A percentile compares a stretch with the other conserved stretches of the same genome.
Evolutionary conservation across 2,113 vertebrate species (phyloP).

Genomic region (Martes martes): DNA sequence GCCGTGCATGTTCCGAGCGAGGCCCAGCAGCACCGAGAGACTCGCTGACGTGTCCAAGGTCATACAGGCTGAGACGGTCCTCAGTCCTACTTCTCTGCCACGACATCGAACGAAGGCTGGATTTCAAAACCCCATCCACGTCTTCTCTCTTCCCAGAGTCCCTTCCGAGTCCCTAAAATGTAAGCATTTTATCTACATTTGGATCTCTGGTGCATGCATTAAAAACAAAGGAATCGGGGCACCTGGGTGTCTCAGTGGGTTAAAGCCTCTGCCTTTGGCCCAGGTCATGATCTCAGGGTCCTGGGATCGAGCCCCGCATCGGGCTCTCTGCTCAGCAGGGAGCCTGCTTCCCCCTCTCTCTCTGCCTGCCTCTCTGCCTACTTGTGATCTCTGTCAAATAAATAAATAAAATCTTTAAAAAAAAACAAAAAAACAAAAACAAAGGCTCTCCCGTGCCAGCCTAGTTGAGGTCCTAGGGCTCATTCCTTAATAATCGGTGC

Average conservation of each 20-base stretch:
- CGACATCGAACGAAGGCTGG: not conserved
- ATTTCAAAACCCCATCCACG: not conserved
- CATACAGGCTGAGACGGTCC: not conserved
- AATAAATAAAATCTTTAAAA: too few relatives aligned
- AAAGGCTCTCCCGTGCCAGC: not conserved
- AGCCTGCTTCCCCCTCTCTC: too few relatives aligned
- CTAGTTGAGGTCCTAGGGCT: not conserved
- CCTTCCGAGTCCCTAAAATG: not conserved
- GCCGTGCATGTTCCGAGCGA: not conserved
- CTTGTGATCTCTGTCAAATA: too few relatives aligned
- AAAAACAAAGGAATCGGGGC: not conserved
- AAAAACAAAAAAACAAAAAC: not conserved
- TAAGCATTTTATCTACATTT: not conserved
- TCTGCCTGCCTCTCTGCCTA: too few relatives aligned
- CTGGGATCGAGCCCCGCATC: too few relatives aligned
- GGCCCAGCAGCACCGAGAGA: not conserved
- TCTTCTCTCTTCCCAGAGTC: not conserved
- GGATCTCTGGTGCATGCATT: not conserved
- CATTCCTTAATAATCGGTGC: not conserved
- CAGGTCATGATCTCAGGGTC: too few relatives aligned
- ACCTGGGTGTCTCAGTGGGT: too few relatives aligned
- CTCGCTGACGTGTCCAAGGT: not conserved
- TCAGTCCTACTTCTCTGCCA: not conserved
- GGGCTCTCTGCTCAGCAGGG: too few relatives aligned
- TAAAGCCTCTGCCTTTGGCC: too few relatives aligned